These are phyloP conservation scores for Plagodis dolabraria DNA, from an alignment of 2,888 invertebrate species.

Conservation along the genomic window DNA sequence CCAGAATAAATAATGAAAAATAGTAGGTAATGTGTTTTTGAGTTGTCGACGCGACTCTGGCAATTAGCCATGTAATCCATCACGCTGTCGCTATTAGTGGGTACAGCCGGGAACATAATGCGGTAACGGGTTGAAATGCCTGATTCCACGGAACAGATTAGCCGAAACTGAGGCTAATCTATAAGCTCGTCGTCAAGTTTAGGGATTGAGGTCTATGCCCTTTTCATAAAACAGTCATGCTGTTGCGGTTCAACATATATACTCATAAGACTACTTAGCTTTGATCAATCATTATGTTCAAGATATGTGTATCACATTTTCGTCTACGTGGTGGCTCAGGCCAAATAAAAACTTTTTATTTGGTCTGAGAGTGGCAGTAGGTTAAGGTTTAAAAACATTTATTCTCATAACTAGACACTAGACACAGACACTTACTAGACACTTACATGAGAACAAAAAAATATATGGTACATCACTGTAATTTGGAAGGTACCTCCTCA, in stretches of 20 bases:
- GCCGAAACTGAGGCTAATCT: conserved; percentile 13
- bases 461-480: too few species aligned
- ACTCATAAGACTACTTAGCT: too few species aligned
- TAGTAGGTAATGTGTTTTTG: conserved; percentile 65
- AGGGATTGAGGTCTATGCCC: background rate
- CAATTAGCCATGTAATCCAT: conserved; percentile 69
- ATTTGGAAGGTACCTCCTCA: too few species aligned
- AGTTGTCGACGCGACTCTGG: conserved; percentile 52
- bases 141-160: conserved; percentile 23
- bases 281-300: too few species aligned
- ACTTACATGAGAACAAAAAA: too few species aligned
- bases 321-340: too few species aligned
- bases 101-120: conserved; percentile 16
- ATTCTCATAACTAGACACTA: too few species aligned
- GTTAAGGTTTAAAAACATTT: too few species aligned
- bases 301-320: too few species aligned
- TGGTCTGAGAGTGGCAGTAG: too few species aligned
- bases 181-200: background rate
- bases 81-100: conserved; percentile 52
- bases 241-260: background rate
- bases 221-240: background rate
- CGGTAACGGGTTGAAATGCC: conserved; percentile 16
- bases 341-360: too few species aligned
- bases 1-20: conserved; percentile 69
- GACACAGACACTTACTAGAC: too few species aligned